phyloP scores from a whole-genome alignment of 2,113 vertebrate species.

The Potamarius usumacintae region DNA sequence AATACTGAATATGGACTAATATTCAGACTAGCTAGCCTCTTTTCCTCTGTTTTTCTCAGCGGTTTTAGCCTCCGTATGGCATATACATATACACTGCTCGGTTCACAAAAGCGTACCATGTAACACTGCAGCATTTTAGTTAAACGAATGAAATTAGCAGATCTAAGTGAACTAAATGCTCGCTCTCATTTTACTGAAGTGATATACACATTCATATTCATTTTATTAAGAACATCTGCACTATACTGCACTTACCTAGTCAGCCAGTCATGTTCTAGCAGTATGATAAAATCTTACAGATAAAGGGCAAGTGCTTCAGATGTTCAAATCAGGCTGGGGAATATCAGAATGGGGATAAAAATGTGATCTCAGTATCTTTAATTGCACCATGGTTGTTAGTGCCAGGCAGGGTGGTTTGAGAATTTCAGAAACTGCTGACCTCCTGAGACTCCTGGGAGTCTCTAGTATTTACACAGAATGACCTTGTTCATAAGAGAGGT shows the following conservation, averaged over 20 bases:
- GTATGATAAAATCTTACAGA: not conserved
- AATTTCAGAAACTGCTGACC: not conserved
- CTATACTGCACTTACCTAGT: not conserved
- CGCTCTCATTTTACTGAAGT: not conserved
- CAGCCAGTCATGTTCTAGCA: not conserved
- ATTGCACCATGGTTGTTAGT: not conserved
- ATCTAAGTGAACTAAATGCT: not conserved
- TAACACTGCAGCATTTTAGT: not conserved
- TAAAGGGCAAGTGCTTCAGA: not conserved
- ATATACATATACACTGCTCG: not conserved
- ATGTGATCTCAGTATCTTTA: not conserved
- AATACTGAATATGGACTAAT: not conserved
- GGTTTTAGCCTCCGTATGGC: not conserved
- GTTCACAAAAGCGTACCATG: not conserved
- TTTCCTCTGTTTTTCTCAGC: not conserved
- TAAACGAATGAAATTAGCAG: not conserved
- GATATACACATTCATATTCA: not conserved
- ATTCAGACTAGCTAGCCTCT: not conserved
- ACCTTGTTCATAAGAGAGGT: no score
- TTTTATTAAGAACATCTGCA: not conserved
- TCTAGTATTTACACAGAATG: not conserved
- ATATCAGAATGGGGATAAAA: not conserved
- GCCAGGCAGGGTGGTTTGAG: not conserved
- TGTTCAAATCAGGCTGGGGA: not conserved
- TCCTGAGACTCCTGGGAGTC: not conserved